Conservation (phyloP, 2,113 vertebrate genomes). For the Lipophrys pholis region DNA sequence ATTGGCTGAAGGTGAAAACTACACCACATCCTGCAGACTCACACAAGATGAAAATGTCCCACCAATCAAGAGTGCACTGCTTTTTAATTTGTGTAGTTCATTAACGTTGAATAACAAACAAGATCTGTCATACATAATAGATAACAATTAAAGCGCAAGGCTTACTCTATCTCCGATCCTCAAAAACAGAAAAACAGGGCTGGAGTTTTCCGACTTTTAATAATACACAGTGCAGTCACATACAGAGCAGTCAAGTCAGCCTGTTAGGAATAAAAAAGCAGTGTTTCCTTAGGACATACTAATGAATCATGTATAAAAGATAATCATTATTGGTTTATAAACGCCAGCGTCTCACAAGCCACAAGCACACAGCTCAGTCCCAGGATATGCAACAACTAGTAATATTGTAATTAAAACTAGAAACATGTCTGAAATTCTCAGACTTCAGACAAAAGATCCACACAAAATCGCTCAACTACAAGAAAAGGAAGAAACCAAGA, state of each 20-base stretch:
- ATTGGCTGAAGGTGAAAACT: constrained; percentile 85
- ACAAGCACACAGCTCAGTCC: constrained; percentile 73
- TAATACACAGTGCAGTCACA: constrained; percentile 51
- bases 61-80: constrained; percentile 45
- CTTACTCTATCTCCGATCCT: constrained; percentile 28
- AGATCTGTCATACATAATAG: constrained; percentile 62
- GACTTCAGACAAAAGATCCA: constrained; percentile 46
- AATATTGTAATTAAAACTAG: constrained; percentile 79
- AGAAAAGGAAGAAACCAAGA: constrained; percentile 16
- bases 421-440: constrained; percentile 65
- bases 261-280: constrained; percentile 71
- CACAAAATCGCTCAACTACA: constrained; percentile 20
- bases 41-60: constrained; percentile 51
- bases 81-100: constrained; percentile 67
- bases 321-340: constrained; percentile 84
- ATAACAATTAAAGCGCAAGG: constrained; percentile 62
- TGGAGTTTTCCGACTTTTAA: constrained; percentile 56
- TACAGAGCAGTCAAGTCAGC: constrained; percentile 70
- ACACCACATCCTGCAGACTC: constrained; percentile 66
- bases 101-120: constrained; percentile 69
- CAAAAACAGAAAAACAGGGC: constrained; percentile 31
- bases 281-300: constrained; percentile 81
- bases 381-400: constrained; percentile 80
- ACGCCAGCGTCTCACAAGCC: constrained; percentile 69
- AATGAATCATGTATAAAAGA: constrained; percentile 84